Conservation (phyloP, 2,797 vertebrate species). For the Rhinichthys osculus region DNA sequence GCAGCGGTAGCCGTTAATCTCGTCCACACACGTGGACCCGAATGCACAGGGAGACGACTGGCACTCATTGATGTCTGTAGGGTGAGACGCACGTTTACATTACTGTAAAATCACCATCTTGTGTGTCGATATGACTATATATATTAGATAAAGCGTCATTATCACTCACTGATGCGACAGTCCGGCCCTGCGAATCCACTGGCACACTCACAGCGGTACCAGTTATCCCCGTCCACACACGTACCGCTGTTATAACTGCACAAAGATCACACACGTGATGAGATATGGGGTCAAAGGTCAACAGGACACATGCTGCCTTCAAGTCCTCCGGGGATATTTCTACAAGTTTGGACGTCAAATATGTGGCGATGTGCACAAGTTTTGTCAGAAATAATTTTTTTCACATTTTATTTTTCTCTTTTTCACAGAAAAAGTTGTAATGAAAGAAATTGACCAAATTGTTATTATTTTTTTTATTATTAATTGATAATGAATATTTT, state of each 20-base stretch:
- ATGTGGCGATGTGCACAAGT: too few species aligned
- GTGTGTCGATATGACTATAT: not conserved
- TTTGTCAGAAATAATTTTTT: not conserved
- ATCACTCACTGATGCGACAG: conserved; percentile 88
- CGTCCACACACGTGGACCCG: conserved; percentile 85
- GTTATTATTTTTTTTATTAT: too few species aligned
- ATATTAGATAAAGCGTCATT: not conserved
- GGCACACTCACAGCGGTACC: conserved; percentile 90
- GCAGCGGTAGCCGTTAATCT: conserved; percentile 87
- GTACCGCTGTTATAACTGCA: conserved; percentile 87
- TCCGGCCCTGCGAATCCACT: conserved; percentile 87
- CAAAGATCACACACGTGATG: not conserved
- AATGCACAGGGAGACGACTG: conserved; percentile 87
- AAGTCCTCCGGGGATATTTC: too few species aligned
- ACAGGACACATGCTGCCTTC: not conserved
- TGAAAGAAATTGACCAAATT: too few species aligned
- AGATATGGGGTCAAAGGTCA: conserved; percentile 35
- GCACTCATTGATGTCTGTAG: conserved; percentile 86
- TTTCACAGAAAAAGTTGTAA: too few species aligned
- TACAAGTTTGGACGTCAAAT: too few species aligned
- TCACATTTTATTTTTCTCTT: too few species aligned
- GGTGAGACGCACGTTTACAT: not conserved
- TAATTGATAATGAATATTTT: too few species aligned
- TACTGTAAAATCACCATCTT: not conserved
- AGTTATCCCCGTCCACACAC: conserved; percentile 89